Conservation (phyloP, 2,888 invertebrate species). For the Ichneumoninae sp. region DNA sequence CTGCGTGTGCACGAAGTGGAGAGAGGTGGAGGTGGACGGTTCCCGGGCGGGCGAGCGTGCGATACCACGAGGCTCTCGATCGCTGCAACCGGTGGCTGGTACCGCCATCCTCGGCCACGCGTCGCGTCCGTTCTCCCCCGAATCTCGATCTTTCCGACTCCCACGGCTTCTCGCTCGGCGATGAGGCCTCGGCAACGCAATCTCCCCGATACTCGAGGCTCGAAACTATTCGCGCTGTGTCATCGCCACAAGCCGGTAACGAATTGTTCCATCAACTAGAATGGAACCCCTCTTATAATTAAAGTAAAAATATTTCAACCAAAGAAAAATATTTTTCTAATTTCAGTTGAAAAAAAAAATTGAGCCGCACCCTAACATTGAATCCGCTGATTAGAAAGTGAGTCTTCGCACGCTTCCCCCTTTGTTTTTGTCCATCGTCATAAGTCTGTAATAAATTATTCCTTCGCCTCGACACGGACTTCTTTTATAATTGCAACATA, state of each 20-base stretch:
- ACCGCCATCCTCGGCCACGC: conserved; percentile 82
- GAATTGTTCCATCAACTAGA: background rate
- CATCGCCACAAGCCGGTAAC: conserved; percentile 16
- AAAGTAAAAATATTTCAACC: background rate
- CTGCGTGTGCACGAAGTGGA: conserved; percentile 5
- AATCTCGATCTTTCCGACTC: conserved; percentile 74
- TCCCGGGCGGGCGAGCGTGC: conserved; percentile 44
- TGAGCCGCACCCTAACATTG: background rate
- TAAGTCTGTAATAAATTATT: background rate
- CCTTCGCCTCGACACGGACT: background rate
- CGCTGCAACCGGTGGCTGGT: conserved; percentile 81
- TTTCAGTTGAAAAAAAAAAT: background rate
- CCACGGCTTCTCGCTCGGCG: conserved; percentile 71
- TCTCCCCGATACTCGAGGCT: conserved; percentile 26
- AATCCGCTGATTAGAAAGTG: conserved; percentile 45
- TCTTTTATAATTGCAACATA: background rate
- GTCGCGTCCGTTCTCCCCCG: conserved; percentile 64
- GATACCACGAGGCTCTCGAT: conserved; percentile 62
- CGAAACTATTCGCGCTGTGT: conserved; percentile 11
- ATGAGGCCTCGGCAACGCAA: conserved; percentile 57
- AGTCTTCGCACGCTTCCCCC: conserved; percentile 30
- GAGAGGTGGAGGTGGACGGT: conserved; percentile 50
- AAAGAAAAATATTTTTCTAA: background rate
- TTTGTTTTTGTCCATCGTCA: conserved; percentile 1
- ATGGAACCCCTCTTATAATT: background rate